Conservation (phyloP, 2,113 vertebrate genomes). For the Otus sunia region DNA sequence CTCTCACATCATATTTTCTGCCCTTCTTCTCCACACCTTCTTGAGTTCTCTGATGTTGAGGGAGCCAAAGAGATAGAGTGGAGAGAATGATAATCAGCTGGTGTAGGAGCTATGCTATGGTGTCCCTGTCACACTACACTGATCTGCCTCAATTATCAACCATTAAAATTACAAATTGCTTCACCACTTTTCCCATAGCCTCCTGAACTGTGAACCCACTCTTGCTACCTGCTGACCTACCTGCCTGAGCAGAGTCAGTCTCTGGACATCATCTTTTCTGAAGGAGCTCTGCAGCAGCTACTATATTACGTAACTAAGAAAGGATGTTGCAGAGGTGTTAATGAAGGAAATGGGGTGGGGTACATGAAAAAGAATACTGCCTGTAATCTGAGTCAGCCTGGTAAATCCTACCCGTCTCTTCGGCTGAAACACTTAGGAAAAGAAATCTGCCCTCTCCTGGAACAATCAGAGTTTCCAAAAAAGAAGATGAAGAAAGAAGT, state of each 20-base stretch:
- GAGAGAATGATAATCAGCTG: not conserved
- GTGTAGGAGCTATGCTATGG: not conserved
- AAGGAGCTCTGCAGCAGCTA: not conserved
- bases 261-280: not conserved
- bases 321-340: not conserved
- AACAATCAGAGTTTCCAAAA: not conserved
- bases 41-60: constrained; percentile 9
- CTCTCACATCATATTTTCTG: not conserved
- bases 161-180: not conserved
- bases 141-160: not conserved
- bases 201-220: not conserved
- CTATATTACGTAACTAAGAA: not conserved
- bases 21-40: constrained; percentile 31
- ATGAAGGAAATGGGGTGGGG: not conserved
- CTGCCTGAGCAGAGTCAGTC: not conserved
- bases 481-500: not conserved
- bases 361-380: not conserved
- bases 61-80: not conserved
- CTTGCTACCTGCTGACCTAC: not conserved
- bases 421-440: not conserved
- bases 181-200: not conserved
- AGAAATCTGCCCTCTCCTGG: not conserved
- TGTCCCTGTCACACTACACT: not conserved
- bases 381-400: not conserved
- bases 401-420: not conserved